Conservation (phyloP, 1,140 invertebrate species). For the Pseudomyrmex concolor region DNA sequence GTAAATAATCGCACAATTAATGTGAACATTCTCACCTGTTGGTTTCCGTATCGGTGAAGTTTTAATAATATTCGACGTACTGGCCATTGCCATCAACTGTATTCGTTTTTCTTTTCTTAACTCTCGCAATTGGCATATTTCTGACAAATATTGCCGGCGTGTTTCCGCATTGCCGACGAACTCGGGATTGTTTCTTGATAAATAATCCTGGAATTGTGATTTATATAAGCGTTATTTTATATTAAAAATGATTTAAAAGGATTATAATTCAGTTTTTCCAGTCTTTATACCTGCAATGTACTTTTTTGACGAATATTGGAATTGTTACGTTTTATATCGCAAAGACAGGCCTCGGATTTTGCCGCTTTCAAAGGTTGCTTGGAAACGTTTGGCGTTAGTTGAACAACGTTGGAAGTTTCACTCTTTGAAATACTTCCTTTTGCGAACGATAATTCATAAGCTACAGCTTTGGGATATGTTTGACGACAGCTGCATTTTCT, state of each 20-base stretch:
- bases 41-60: slow-evolving; percentile 65
- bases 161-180: slow-evolving; percentile 82
- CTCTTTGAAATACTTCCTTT: slow-evolving; percentile 62
- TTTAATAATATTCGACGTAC: slow-evolving; percentile 71
- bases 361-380: slow-evolving; percentile 40
- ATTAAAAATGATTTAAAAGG: not conserved
- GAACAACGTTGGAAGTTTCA: slow-evolving; percentile 15
- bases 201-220: slow-evolving; percentile 79
- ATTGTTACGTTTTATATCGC: slow-evolving; percentile 64
- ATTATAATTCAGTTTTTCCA: not conserved
- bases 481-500: slow-evolving; percentile 74
- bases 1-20: slow-evolving; percentile 7
- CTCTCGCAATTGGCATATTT: slow-evolving; percentile 81
- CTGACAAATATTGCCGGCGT: slow-evolving; percentile 81
- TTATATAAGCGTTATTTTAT: not conserved
- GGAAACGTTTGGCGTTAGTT: slow-evolving; percentile 47
- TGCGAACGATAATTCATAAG: slow-evolving; percentile 81
- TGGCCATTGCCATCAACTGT: slow-evolving; percentile 80
- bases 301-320: slow-evolving; percentile 52
- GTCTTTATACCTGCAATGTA: slow-evolving; percentile 74
- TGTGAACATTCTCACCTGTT: slow-evolving; percentile 69
- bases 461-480: slow-evolving; percentile 80
- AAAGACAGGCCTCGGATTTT: slow-evolving; percentile 69
- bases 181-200: slow-evolving; percentile 81
- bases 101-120: slow-evolving; percentile 80